Conservation (phyloP, 1,140 invertebrate species). For the Mylabris phalerata region DNA sequence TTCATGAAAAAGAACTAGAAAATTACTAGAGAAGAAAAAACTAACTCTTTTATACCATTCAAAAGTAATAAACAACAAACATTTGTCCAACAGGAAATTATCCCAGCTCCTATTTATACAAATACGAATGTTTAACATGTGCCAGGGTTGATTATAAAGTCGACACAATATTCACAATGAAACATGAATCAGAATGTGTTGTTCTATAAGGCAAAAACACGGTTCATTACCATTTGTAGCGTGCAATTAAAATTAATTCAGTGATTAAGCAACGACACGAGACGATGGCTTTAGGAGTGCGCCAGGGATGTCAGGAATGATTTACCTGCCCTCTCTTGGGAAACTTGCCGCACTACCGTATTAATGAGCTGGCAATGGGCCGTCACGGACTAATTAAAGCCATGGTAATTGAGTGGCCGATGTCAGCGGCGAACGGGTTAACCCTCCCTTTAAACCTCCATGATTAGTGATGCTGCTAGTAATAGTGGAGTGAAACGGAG, state of each 20-base stretch:
- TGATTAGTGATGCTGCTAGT: conserved; percentile 25
- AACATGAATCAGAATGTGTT: conserved; percentile 17
- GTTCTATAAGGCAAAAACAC: conserved; percentile 20
- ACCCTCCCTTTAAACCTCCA: conserved; percentile 33
- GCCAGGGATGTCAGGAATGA: conserved; percentile 32
- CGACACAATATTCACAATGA: too few relatives aligned
- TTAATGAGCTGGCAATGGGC: conserved; percentile 41
- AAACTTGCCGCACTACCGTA: conserved; percentile 25
- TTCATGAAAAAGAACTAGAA: too few relatives aligned
- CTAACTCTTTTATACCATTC: too few relatives aligned
- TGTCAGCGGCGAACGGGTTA: conserved; percentile 38
- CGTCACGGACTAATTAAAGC: conserved; percentile 41
- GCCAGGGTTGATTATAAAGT: too few relatives aligned
- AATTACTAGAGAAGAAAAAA: too few relatives aligned
- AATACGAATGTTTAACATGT: too few relatives aligned
- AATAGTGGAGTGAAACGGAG: too few relatives aligned
- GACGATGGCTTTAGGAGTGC: conserved; percentile 17
- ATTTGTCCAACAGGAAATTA: too few relatives aligned
- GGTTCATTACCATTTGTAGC: conserved; percentile 26
- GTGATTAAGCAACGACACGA: conserved; percentile 33
- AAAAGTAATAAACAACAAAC: too few relatives aligned
- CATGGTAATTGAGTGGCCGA: conserved; percentile 39
- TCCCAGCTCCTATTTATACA: too few relatives aligned
- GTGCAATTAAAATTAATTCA: conserved; percentile 38
- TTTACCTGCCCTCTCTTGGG: conserved; percentile 36